phyloP scores from a whole-genome alignment of 2,888 invertebrate species.

The Euplexia lucipara region DNA sequence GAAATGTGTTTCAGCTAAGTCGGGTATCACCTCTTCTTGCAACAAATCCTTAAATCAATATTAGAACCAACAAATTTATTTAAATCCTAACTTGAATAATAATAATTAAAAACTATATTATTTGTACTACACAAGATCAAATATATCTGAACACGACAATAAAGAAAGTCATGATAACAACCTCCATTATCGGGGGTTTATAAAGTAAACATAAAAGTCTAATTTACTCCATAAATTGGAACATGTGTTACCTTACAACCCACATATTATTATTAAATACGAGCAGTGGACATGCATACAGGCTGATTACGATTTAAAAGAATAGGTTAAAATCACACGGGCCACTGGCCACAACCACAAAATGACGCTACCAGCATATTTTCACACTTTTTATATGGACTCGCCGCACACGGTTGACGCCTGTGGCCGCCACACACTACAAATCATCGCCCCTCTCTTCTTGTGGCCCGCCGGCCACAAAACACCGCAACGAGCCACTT shows the following conservation, averaged over 20 bases:
- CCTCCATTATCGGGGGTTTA: background rate
- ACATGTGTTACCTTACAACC: too few species aligned
- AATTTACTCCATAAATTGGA: background rate
- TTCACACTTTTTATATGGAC: too few species aligned
- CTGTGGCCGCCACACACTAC: too few species aligned
- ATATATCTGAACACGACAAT: conserved; percentile 34
- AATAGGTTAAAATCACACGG: too few species aligned
- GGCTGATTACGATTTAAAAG: background rate
- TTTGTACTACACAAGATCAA: conserved; percentile 64
- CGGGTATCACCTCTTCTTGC: conserved; percentile 16
- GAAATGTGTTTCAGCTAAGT: conserved; percentile 18
- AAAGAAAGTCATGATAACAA: conserved; percentile 26
- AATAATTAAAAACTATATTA: conserved; percentile 46
- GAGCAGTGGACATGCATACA: background rate
- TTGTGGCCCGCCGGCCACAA: too few species aligned
- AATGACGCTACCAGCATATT: too few species aligned
- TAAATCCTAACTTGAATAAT: conserved; percentile 10
- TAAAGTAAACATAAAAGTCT: background rate
- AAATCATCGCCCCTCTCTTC: too few species aligned
- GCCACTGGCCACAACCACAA: too few species aligned
- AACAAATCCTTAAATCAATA: background rate
- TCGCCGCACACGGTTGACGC: too few species aligned
- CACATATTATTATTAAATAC: too few species aligned
- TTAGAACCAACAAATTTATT: conserved; percentile 4
- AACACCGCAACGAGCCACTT: too few species aligned